Evolutionary conservation across 2,113 vertebrate species (phyloP), one percentile per base, ranked within the genome.

Genomic region (Eubucco bourcierii): DNA sequence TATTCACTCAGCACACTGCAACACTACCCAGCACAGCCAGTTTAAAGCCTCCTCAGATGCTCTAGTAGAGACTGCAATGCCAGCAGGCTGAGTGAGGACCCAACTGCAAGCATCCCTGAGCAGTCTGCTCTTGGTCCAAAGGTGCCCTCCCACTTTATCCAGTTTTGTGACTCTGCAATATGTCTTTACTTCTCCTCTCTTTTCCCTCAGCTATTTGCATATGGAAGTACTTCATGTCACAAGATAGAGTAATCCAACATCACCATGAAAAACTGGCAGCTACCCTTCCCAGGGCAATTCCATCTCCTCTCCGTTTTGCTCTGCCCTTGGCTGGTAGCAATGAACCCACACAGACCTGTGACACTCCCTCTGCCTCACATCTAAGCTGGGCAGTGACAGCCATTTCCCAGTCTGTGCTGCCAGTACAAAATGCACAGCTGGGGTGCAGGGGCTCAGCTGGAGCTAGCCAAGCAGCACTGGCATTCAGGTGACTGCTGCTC

Each of bases 371-470:
- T 16, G 27, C 34, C 10, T 66, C 4, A 0, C 27, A 21, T 20
- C 6, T 3, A 11, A 7, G 25, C 33, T 33, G 19, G 0, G 6
- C 34, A 3, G 12, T 0, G 2, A 58, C 29, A 79, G 47, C 33
- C 1, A 0, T 31, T 71, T 74, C 53, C 67, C 63, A 47, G 12
- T 53, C 64, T 85, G 9, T 39, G 10, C 7, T 91, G 53, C 11
- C 4, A 5, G 4, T 39, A 34, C 0, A 4, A 71, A 53, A 55
- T 1, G 1, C 18, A 23, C 2, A 1, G 34, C 50, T 2, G 2
- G 13, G 46, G 11, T 2, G 68, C 34, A 6, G 20, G 29, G 25
- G 19, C 24, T 46, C 0, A 7, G 17, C 44, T 41, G 47, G 46
- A 70, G 29, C 8, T 0, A 1, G 29, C 17, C 16, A 31, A 88